Evolutionary conservation across 2,888 invertebrate species (phyloP).

Genomic region (Apamea monoglypha): DNA sequence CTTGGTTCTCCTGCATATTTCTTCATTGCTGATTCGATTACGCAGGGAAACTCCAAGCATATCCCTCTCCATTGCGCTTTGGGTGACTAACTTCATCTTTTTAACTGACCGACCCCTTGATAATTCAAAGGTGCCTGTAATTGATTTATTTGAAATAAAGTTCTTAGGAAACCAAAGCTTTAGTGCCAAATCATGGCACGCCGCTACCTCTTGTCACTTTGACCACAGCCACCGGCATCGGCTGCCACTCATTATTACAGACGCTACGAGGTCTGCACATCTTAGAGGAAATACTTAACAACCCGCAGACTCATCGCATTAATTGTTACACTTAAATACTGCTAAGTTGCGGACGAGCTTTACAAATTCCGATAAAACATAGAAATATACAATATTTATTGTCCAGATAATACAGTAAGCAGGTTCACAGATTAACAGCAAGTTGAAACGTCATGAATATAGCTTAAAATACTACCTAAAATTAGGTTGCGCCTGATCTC

Average conservation of each 20-base stretch:
- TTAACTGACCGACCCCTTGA: no score
- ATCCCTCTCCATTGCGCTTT: no score
- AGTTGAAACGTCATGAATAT: no score
- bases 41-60: no score
- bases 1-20: no score
- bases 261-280: conserved; percentile 62
- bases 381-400: not conserved
- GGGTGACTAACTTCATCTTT: no score
- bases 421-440: no score
- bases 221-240: conserved; percentile 60
- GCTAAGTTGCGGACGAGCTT: conserved; percentile 19
- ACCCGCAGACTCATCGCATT: conserved; percentile 63
- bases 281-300: conserved; percentile 66
- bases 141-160: not conserved
- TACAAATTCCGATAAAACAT: not conserved
- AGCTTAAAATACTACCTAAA: no score
- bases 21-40: no score
- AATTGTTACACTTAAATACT: conserved; percentile 63
- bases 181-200: not conserved
- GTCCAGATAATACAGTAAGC: no score
- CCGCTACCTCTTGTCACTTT: conserved; percentile 20
- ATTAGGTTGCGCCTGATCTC: no score
- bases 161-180: not conserved
- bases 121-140: no score
- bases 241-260: conserved; percentile 71